Evolutionary conservation across 1,140 invertebrate genomes (phyloP).

Genomic region (Colletes latitarsis): DNA sequence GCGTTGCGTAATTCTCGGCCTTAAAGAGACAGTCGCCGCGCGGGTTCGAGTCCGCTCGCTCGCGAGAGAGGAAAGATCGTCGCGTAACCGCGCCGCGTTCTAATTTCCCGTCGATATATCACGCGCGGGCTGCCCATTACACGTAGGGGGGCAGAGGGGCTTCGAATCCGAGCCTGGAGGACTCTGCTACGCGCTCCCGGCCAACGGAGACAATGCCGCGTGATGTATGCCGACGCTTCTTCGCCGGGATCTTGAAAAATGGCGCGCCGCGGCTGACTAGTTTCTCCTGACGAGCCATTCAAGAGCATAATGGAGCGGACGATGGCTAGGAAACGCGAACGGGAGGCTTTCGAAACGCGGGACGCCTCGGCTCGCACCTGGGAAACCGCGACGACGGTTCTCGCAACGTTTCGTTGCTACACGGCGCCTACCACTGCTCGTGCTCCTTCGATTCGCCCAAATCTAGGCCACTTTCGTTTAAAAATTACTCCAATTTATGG

Average conservation of each 20-base stretch:
- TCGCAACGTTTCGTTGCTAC: too few species aligned
- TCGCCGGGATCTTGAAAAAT: conserved; percentile 58
- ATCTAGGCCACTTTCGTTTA: too few species aligned
- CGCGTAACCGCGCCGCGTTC: conserved; percentile 31
- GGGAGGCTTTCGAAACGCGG: conserved; percentile 27
- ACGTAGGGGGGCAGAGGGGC: neutral
- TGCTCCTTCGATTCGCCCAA: too few species aligned
- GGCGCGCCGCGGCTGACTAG: neutral
- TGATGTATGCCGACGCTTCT: conserved; percentile 43
- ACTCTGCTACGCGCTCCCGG: neutral
- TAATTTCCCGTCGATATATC: conserved; percentile 52
- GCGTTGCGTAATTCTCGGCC: conserved; percentile 66
- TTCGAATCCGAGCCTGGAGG: neutral
- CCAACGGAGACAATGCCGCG: conserved; percentile 36
- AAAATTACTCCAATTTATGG: too few species aligned
- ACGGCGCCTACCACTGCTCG: too few species aligned
- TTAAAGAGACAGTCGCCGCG: conserved; percentile 41
- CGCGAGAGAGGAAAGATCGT: conserved; percentile 10
- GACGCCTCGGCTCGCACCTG: neutral
- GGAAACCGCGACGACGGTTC: neutral
- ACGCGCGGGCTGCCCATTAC: neutral
- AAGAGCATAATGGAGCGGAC: conserved; percentile 40
- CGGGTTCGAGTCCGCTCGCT: neutral
- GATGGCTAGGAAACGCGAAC: conserved; percentile 31
- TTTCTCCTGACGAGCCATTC: conserved; percentile 51